A percentile compares a stretch with the other conserved stretches of the same genome.
These are phyloP conservation scores for Diploptera punctata DNA, from an alignment of 2,888 invertebrate species.

Conservation along the genomic window DNA sequence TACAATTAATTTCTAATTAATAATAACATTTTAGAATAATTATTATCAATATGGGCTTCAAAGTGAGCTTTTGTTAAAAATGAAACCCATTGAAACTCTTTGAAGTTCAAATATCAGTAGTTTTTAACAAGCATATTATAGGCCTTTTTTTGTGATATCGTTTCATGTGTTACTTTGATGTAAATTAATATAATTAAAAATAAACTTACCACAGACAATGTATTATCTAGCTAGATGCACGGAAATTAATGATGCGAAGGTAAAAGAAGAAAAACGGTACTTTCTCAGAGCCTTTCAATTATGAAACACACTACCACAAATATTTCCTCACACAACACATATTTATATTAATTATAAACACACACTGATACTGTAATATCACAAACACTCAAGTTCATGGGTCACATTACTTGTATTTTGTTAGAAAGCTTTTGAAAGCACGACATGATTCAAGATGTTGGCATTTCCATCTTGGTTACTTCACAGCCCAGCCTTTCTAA, in stretches of 20 bases:
- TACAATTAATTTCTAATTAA: too few species aligned
- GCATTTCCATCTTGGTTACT: neutral
- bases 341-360: neutral
- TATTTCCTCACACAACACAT: neutral
- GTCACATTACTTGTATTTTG: neutral
- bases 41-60: too few species aligned
- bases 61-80: too few species aligned
- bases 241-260: neutral
- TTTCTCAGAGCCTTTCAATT: too few species aligned
- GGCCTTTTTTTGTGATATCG: too few species aligned
- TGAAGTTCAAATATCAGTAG: too few species aligned
- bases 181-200: too few species aligned
- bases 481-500: neutral
- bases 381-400: neutral
- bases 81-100: too few species aligned
- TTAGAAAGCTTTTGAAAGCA: neutral
- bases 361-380: neutral
- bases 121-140: too few species aligned
- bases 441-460: constrained; percentile 7
- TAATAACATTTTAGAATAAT: too few species aligned
- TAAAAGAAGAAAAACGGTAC: constrained; percentile 14
- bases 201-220: neutral
- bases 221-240: neutral
- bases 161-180: too few species aligned
- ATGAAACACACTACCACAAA: too few species aligned